Evolutionary conservation across 1,140 invertebrate genomes (phyloP).

Genomic region (Drosophila ironensis): DNA sequence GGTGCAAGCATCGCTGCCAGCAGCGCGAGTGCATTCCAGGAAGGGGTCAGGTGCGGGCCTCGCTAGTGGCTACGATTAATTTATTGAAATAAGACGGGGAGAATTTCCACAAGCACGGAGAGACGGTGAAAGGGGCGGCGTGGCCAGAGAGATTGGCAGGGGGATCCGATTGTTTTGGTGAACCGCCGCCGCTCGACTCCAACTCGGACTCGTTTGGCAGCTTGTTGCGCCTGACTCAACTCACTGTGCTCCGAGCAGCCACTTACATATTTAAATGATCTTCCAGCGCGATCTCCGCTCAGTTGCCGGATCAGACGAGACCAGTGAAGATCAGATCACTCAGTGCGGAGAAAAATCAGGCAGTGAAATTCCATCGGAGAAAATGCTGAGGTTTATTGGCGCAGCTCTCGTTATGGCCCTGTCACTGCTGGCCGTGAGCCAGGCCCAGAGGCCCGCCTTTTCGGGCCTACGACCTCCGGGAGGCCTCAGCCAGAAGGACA

Average conservation of each 20-base stretch:
- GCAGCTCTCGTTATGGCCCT: conserved; percentile 17
- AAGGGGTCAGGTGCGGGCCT: no score
- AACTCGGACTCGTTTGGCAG: conserved; percentile 6
- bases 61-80: no score
- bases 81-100: not conserved
- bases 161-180: conserved; percentile 1
- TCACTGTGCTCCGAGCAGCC: conserved; percentile 8
- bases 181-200: not conserved
- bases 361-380: conserved; percentile 18
- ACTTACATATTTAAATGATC: conserved; percentile 63
- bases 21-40: no score
- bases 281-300: conserved; percentile 24
- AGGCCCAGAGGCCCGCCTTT: conserved; percentile 71
- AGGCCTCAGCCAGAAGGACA: conserved; percentile 74
- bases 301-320: conserved; percentile 35
- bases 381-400: conserved; percentile 38
- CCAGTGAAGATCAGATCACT: conserved; percentile 10
- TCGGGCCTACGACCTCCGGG: conserved; percentile 68
- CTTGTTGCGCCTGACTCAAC: not conserved
- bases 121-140: not conserved
- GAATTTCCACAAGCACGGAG: not conserved
- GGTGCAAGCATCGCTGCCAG: no score
- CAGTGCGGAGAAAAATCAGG: not conserved
- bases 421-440: conserved; percentile 26
- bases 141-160: not conserved